phyloP scores from a whole-genome alignment of 1,140 invertebrate species.

The Lethrus apterus region DNA sequence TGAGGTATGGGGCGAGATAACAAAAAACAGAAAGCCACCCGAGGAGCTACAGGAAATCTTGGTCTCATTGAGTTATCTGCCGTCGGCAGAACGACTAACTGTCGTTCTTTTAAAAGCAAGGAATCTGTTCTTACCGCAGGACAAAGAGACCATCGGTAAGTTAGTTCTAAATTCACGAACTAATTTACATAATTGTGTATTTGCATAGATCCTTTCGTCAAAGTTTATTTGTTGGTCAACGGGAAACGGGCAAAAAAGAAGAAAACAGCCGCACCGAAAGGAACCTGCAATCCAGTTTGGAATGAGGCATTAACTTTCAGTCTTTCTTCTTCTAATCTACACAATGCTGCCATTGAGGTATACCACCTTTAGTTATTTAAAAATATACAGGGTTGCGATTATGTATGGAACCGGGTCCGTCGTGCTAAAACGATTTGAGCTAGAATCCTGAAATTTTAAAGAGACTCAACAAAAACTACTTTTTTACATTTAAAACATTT shows the following conservation, averaged over 20 bases:
- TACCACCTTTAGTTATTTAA: slow-evolving; percentile 19
- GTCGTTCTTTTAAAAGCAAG: slow-evolving; percentile 77
- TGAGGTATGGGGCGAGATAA: slow-evolving; percentile 73
- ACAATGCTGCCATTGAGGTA: slow-evolving; percentile 70
- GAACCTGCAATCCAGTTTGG: slow-evolving; percentile 86
- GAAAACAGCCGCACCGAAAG: slow-evolving; percentile 84
- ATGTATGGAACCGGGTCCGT: too few relatives aligned
- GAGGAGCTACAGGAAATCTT: slow-evolving; percentile 75
- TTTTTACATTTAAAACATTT: too few relatives aligned
- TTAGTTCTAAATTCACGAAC: slow-evolving; percentile 5
- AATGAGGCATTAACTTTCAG: slow-evolving; percentile 91
- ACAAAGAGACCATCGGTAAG: slow-evolving; percentile 54
- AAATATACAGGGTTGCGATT: too few relatives aligned
- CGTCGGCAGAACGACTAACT: slow-evolving; percentile 77
- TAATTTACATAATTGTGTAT: slow-evolving; percentile 11
- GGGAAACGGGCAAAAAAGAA: slow-evolving; percentile 81
- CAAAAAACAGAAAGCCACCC: slow-evolving; percentile 65
- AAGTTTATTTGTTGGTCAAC: slow-evolving; percentile 81
- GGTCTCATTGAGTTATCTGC: slow-evolving; percentile 76
- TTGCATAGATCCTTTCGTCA: slow-evolving; percentile 77
- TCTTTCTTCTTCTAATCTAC: slow-evolving; percentile 59
- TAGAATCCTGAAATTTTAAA: too few relatives aligned
- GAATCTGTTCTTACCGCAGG: slow-evolving; percentile 65
- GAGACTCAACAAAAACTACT: too few relatives aligned
- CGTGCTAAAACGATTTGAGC: too few relatives aligned